Conservation (phyloP, 2,888 invertebrate genomes). For the Agrotis clavis region DNA sequence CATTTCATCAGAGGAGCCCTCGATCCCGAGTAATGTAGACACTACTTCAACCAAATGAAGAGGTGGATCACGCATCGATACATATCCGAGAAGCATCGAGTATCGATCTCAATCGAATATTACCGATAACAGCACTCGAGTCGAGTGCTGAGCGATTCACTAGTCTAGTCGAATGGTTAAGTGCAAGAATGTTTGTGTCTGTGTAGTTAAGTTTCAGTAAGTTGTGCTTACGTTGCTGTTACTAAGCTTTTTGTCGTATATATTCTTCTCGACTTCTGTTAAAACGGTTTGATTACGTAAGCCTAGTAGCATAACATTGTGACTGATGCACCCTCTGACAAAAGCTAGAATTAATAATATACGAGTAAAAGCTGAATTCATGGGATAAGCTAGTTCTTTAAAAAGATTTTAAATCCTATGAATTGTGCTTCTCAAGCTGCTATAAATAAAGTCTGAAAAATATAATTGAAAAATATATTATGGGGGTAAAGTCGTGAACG, state of each 20-base stretch:
- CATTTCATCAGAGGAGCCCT: constrained; percentile 44
- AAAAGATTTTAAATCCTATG: constrained; percentile 6
- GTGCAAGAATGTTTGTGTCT: neutral
- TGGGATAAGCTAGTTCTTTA: neutral
- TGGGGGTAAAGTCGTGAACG: constrained; percentile 35
- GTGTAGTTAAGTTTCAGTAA: neutral
- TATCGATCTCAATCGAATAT: constrained; percentile 72
- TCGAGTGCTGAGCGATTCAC: constrained; percentile 53
- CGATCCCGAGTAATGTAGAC: constrained; percentile 52
- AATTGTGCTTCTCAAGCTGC: constrained; percentile 37
- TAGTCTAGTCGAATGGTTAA: constrained; percentile 13
- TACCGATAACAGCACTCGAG: constrained; percentile 69
- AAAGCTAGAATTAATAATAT: too few relatives aligned
- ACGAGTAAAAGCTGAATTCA: neutral
- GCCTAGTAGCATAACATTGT: too few relatives aligned
- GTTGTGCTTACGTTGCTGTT: neutral
- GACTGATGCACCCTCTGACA: too few relatives aligned
- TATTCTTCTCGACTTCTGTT: too few relatives aligned
- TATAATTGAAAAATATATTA: constrained; percentile 56
- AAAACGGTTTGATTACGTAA: too few relatives aligned
- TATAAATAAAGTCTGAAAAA: constrained; percentile 53
- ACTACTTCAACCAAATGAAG: constrained; percentile 68
- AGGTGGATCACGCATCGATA: constrained; percentile 70
- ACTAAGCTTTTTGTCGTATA: neutral
- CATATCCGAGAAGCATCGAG: constrained; percentile 62